phyloP scores from a whole-genome alignment of 2,797 vertebrate genomes.

The Sebastes hopkinsi region DNA sequence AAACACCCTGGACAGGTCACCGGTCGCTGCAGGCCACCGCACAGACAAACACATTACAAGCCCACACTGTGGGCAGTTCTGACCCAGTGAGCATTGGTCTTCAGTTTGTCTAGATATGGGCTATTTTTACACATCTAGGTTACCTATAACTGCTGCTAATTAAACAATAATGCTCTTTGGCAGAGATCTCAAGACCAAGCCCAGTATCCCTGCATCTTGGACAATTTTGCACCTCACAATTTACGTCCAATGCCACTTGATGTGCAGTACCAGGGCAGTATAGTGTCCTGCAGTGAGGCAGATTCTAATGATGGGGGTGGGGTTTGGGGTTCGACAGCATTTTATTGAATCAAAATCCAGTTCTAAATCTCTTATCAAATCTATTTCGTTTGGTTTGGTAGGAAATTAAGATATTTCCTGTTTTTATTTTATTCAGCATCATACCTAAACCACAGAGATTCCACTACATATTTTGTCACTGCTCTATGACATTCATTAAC shows the following conservation, averaged over 20 bases:
- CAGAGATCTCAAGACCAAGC: background rate
- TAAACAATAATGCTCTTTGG: background rate
- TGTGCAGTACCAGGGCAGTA: background rate
- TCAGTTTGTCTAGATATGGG: background rate
- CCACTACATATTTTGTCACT: background rate
- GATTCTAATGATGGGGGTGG: background rate
- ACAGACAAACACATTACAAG: slow-evolving; percentile 22
- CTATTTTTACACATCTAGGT: background rate
- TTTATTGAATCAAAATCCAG: background rate
- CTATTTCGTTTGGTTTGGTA: background rate
- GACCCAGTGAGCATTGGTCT: slow-evolving; percentile 26
- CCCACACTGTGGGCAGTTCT: slow-evolving; percentile 24
- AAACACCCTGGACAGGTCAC: slow-evolving; percentile 45
- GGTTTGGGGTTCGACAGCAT: background rate
- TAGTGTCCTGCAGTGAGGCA: background rate
- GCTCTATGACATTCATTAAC: background rate
- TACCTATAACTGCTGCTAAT: background rate
- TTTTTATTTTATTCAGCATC: background rate
- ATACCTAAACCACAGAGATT: background rate
- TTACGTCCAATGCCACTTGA: background rate
- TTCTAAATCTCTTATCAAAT: background rate
- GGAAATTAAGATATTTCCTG: background rate
- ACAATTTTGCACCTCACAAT: background rate
- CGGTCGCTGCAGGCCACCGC: slow-evolving; percentile 34
- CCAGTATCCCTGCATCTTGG: background rate